Evolutionary conservation across 2,797 vertebrate genomes (phyloP).

Genomic region (Gallinago stenura): DNA sequence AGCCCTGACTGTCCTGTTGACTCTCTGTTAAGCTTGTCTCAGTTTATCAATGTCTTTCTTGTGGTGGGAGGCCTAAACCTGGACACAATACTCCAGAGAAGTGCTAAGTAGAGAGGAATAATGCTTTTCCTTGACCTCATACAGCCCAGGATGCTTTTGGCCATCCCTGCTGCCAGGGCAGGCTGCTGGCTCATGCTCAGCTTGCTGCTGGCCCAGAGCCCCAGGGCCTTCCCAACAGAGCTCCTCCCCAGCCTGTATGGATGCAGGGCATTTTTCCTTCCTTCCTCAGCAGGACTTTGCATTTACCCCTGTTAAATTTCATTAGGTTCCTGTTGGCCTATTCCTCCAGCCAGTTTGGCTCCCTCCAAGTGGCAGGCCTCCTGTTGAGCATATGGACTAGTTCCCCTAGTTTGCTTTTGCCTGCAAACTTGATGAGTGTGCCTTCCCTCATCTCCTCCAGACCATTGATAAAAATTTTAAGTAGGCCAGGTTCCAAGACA

Average conservation of each 20-base stretch:
- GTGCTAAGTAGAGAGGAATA: neutral
- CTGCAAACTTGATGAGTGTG: fast-evolving
- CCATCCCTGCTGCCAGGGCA: neutral
- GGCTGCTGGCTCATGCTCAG: neutral
- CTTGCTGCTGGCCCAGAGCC: neutral
- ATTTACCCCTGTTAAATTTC: neutral
- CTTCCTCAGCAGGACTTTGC: neutral
- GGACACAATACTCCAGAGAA: neutral
- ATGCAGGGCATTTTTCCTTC: neutral
- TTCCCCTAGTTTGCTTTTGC: neutral
- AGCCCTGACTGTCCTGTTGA: neutral
- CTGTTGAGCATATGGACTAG: fast-evolving
- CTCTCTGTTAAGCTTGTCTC: neutral
- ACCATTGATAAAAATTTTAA: neutral
- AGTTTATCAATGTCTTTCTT: neutral
- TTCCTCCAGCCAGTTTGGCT: neutral
- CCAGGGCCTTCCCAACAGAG: neutral
- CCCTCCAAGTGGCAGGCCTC: neutral
- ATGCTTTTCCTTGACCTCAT: neutral
- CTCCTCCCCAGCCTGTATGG: neutral
- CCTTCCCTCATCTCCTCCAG: neutral
- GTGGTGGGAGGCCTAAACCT: neutral
- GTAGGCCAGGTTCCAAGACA: neutral
- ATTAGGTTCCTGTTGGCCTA: neutral
- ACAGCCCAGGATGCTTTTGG: neutral